A percentile compares a stretch with the other conserved stretches of the same genome.
These are phyloP conservation scores for Nudaria mundana DNA, from an alignment of 2,888 invertebrate species.

Conservation along the genomic window DNA sequence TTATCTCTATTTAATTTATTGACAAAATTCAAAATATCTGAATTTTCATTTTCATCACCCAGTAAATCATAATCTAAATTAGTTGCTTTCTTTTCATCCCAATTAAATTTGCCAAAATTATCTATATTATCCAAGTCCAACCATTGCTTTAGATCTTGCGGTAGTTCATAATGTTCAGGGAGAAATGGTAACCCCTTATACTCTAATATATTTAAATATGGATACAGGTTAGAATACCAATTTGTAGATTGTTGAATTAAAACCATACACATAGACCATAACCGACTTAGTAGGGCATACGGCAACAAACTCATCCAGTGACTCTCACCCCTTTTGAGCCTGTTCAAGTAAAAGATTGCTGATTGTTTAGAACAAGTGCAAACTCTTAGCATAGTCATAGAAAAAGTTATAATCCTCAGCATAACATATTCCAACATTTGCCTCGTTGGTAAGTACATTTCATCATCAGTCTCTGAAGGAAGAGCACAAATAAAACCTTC, in stretches of 20 bases:
- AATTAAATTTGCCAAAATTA: conserved; percentile 58
- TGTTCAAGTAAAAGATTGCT: conserved; percentile 72
- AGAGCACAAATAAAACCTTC: conserved; percentile 52
- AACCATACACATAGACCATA: conserved; percentile 76
- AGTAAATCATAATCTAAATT: conserved; percentile 38
- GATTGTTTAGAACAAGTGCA: conserved; percentile 70
- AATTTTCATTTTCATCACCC: conserved; percentile 42
- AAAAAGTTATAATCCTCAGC: conserved; percentile 76
- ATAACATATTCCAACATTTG: conserved; percentile 82
- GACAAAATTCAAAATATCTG: conserved; percentile 61
- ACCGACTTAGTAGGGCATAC: conserved; percentile 75
- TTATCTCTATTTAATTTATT: conserved; percentile 47
- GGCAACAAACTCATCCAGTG: conserved; percentile 80
- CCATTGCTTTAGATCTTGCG: conserved; percentile 70
- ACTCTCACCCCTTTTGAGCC: conserved; percentile 77
- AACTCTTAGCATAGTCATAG: conserved; percentile 77
- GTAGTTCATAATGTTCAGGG: conserved; percentile 63
- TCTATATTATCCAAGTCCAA: conserved; percentile 71
- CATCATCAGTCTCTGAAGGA: conserved; percentile 48
- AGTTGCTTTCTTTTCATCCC: conserved; percentile 50
- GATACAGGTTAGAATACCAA: conserved; percentile 75
- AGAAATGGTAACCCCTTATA: conserved; percentile 72
- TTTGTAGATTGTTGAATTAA: conserved; percentile 68
- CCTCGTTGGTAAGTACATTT: conserved; percentile 71
- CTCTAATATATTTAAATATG: conserved; percentile 57